These are phyloP conservation scores for Deilephila elpenor DNA, from an alignment of 2,888 invertebrate species.

Conservation along the genomic window DNA sequence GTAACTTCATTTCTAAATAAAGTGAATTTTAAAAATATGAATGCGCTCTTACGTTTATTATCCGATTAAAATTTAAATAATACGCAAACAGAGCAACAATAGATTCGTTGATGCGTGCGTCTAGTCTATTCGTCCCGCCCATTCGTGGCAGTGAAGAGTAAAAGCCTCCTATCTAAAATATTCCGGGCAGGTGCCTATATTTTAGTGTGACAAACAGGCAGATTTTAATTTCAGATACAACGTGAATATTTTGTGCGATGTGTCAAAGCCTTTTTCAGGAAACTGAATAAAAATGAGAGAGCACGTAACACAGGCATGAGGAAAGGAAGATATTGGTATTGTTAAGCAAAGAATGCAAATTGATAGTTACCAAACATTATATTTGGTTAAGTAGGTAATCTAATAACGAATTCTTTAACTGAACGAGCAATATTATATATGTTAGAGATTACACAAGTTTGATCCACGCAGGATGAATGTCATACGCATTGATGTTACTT, in stretches of 20 bases:
- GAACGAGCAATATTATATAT: too few species aligned
- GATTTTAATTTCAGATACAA: conserved; percentile 48
- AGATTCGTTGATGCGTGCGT: neutral
- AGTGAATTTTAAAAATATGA: neutral
- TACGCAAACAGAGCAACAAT: neutral
- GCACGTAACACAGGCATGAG: neutral
- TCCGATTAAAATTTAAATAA: neutral
- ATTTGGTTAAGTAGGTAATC: too few species aligned
- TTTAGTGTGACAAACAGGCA: conserved; percentile 33
- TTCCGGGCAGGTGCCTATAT: conserved; percentile 7
- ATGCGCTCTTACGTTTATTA: neutral
- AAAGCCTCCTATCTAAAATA: conserved; percentile 11
- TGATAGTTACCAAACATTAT: too few species aligned
- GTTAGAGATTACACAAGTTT: too few species aligned
- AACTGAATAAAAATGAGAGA: neutral
- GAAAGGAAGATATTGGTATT: neutral
- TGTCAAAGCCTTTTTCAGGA: neutral
- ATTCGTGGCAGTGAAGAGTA: neutral
- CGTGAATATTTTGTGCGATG: neutral
- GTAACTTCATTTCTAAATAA: neutral
- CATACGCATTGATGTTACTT: too few species aligned
- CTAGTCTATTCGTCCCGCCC: neutral
- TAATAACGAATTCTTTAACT: too few species aligned
- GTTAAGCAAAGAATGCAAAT: too few species aligned
- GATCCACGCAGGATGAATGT: too few species aligned